These are phyloP conservation scores for Drosophila diplacantha DNA, from an alignment of 2,888 invertebrate genomes.

Conservation along the genomic window DNA sequence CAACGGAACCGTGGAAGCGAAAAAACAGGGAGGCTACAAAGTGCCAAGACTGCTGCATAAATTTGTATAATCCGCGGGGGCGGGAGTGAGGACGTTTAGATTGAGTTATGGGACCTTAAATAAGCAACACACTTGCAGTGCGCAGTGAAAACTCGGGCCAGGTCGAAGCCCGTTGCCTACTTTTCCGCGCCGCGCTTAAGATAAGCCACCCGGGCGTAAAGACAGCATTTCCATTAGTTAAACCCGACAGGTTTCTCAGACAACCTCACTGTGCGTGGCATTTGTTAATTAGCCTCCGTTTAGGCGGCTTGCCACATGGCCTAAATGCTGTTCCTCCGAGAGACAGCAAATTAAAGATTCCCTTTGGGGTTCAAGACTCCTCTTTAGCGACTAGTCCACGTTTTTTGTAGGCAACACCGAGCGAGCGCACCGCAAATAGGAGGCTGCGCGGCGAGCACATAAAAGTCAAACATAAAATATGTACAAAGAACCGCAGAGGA, in stretches of 20 bases:
- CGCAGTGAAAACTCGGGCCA: background rate
- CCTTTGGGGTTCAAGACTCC: slow-evolving; percentile 8
- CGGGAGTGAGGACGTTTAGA: slow-evolving; percentile 34
- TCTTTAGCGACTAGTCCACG: background rate
- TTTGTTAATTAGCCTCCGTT: slow-evolving; percentile 59
- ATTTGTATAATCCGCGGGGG: slow-evolving; percentile 63
- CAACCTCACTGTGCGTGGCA: slow-evolving; percentile 46
- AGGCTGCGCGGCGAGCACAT: slow-evolving; percentile 19
- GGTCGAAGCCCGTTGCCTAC: slow-evolving; percentile 43
- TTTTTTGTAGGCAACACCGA: slow-evolving; percentile 8
- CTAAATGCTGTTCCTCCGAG: slow-evolving; percentile 19
- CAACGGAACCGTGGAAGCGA: slow-evolving; percentile 21
- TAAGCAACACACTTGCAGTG: slow-evolving; percentile 31
- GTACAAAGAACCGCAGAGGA: slow-evolving; percentile 11
- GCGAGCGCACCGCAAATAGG: slow-evolving; percentile 8
- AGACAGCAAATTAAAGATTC: slow-evolving; percentile 21
- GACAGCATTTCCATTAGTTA: slow-evolving; percentile 25
- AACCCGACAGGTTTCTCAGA: slow-evolving; percentile 20
- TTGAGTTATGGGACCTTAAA: slow-evolving; percentile 66
- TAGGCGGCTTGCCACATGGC: slow-evolving; percentile 33
- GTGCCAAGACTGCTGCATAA: slow-evolving; percentile 67
- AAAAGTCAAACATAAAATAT: slow-evolving; percentile 39
- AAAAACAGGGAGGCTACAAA: slow-evolving; percentile 34
- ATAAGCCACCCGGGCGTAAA: slow-evolving; percentile 10
- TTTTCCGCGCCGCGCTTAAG: slow-evolving; percentile 25